A percentile compares a stretch with the other conserved stretches of the same genome.
Evolutionary conservation across 2,113 vertebrate genomes (phyloP).

Genomic region (Procavia capensis): DNA sequence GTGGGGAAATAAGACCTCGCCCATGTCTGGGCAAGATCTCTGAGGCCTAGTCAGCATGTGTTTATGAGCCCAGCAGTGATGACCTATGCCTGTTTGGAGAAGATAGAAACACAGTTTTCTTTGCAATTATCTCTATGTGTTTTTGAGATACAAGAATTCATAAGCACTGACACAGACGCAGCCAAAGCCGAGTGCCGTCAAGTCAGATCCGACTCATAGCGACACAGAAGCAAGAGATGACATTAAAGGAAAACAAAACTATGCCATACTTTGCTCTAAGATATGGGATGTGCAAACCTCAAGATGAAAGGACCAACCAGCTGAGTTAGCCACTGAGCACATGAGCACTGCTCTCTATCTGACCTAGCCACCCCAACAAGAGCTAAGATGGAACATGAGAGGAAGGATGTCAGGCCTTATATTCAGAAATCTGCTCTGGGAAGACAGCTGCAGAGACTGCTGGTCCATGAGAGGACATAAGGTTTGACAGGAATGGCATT

Average conservation of each 20-base stretch:
- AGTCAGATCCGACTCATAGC: no score
- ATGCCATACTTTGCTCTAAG: background rate
- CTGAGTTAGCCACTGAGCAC: background rate
- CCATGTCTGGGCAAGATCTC: background rate
- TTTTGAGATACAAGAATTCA: conserved; percentile 1
- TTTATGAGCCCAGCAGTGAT: background rate
- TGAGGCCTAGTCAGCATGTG: background rate
- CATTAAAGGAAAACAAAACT: background rate
- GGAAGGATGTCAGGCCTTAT: background rate
- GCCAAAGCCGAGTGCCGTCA: no score
- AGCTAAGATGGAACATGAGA: background rate
- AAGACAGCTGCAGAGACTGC: conserved; percentile 21
- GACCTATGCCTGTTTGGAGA: background rate
- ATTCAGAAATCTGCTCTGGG: background rate
- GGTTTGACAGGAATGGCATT: conserved; percentile 44
- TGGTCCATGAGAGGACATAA: conserved; percentile 67
- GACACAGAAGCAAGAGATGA: background rate
- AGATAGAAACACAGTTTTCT: conserved; percentile 15
- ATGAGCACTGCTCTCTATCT: background rate
- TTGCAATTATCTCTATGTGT: conserved; percentile 6
- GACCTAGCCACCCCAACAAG: background rate
- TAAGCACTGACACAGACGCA: background rate
- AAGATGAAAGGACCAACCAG: background rate
- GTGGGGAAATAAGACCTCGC: background rate
- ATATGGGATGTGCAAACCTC: background rate